A percentile compares a stretch with the other conserved stretches of the same genome.
phyloP scores from a whole-genome alignment of 1,140 invertebrate genomes.

The Eriosoma lanigerum region DNA sequence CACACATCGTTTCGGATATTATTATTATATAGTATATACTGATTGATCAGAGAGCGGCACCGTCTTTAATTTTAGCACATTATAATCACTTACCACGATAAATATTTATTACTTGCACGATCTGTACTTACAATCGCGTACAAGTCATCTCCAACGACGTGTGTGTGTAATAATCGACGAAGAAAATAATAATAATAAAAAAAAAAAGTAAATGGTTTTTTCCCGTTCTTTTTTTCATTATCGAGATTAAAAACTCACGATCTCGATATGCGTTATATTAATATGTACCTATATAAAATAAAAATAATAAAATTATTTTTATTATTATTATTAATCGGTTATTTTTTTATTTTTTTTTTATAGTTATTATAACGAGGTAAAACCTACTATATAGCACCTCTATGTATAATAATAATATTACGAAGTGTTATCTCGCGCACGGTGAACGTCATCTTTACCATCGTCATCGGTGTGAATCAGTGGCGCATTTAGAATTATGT shows the following conservation, averaged over 20 bases:
- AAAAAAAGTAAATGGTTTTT: conserved; percentile 3
- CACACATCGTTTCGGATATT: not conserved
- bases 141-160: not conserved
- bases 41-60: conserved; percentile 5
- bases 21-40: not conserved
- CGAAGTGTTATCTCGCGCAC: conserved; percentile 36
- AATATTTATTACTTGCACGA: conserved; percentile 41
- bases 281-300: not conserved
- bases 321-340: conserved; percentile 33
- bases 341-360: not conserved
- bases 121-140: not conserved
- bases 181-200: conserved; percentile 1
- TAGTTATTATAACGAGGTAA: conserved; percentile 32
- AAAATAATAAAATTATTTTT: too few species aligned
- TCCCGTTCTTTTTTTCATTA: not conserved
- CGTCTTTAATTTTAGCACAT: conserved; percentile 47
- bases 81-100: conserved; percentile 46
- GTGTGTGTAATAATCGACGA: conserved; percentile 5
- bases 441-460: conserved; percentile 42
- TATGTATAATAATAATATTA: not conserved
- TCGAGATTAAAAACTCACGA: conserved; percentile 50
- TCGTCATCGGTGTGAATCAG: too few species aligned
- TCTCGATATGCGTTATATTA: not conserved
- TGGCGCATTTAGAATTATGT: too few species aligned
- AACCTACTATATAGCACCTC: conserved; percentile 37